Evolutionary conservation across 2,888 invertebrate genomes (phyloP).

Genomic region (Aphodius sticticus): DNA sequence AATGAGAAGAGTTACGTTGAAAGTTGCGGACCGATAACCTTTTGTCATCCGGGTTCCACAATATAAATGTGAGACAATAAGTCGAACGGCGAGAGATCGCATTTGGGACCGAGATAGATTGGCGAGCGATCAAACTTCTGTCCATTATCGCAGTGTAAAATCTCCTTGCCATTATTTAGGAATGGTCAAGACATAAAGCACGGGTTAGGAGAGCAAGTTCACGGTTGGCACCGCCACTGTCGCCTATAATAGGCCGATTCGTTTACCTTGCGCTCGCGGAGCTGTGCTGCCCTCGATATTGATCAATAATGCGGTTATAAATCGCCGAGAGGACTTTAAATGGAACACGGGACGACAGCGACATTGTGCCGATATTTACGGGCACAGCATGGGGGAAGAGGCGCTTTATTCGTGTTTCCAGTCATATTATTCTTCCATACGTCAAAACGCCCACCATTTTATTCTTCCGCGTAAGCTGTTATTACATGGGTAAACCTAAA

Average conservation of each 20-base stretch:
- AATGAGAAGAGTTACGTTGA: background rate
- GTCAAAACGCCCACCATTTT: constrained; percentile 35
- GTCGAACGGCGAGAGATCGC: constrained; percentile 29
- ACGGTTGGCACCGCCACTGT: constrained; percentile 38
- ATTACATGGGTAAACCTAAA: too few species aligned
- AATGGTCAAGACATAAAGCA: constrained; percentile 44
- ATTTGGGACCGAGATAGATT: constrained; percentile 33
- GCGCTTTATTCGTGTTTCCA: constrained; percentile 36
- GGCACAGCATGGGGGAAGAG: constrained; percentile 35
- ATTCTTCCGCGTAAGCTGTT: background rate
- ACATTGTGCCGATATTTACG: constrained; percentile 45
- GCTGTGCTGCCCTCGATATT: constrained; percentile 41
- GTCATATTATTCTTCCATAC: constrained; percentile 38
- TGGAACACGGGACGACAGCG: constrained; percentile 45
- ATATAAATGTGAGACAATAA: constrained; percentile 34
- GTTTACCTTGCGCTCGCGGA: constrained; percentile 40
- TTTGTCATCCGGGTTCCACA: constrained; percentile 7
- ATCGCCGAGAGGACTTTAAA: constrained; percentile 45
- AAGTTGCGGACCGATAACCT: constrained; percentile 9
- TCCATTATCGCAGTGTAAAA: constrained; percentile 42
- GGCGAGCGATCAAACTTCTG: constrained; percentile 38
- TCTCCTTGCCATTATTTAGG: constrained; percentile 44
- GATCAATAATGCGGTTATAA: constrained; percentile 49
- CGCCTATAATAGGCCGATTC: constrained; percentile 43
- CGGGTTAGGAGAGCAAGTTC: constrained; percentile 39